A percentile compares a stretch with the other conserved stretches of the same genome.
phyloP scores from a whole-genome alignment of 1,140 invertebrate genomes.

The Pseudomyrmex sp. region DNA sequence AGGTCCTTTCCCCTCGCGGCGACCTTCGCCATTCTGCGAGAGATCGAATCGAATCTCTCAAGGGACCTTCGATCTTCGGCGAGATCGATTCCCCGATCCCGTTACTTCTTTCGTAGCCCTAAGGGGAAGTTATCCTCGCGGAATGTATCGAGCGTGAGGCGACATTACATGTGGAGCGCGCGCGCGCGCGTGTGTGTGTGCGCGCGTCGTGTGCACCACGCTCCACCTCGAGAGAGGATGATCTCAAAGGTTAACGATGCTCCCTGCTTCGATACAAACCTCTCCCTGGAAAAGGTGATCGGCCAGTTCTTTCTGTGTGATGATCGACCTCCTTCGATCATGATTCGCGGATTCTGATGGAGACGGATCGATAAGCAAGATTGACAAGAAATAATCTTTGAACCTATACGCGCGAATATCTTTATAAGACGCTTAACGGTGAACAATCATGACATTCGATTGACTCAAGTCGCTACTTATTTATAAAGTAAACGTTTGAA shows the following conservation, averaged over 20 bases:
- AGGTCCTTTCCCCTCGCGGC: constrained; percentile 54
- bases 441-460: background rate
- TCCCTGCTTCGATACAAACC: constrained; percentile 64
- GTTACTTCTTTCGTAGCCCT: constrained; percentile 62
- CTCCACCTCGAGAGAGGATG: constrained; percentile 62
- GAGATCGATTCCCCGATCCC: constrained; percentile 66
- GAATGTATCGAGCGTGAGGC: constrained; percentile 59
- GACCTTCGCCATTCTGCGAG: constrained; percentile 70
- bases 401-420: background rate
- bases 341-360: constrained; percentile 52
- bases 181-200: background rate
- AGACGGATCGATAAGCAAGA: constrained; percentile 51
- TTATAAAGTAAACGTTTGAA: background rate
- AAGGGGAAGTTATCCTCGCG: constrained; percentile 45
- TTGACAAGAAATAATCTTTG: background rate
- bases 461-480: background rate
- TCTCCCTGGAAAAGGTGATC: constrained; percentile 52
- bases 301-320: constrained; percentile 20
- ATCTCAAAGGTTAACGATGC: constrained; percentile 80
- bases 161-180: constrained; percentile 19
- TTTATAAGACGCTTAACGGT: background rate
- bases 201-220: background rate
- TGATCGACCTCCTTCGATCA: constrained; percentile 49
- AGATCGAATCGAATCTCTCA: constrained; percentile 70
- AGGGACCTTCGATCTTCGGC: constrained; percentile 65